A percentile compares a stretch with the other conserved stretches of the same genome.
Conservation (phyloP, 2,113 vertebrate species). For the Accipiter cooperii region DNA sequence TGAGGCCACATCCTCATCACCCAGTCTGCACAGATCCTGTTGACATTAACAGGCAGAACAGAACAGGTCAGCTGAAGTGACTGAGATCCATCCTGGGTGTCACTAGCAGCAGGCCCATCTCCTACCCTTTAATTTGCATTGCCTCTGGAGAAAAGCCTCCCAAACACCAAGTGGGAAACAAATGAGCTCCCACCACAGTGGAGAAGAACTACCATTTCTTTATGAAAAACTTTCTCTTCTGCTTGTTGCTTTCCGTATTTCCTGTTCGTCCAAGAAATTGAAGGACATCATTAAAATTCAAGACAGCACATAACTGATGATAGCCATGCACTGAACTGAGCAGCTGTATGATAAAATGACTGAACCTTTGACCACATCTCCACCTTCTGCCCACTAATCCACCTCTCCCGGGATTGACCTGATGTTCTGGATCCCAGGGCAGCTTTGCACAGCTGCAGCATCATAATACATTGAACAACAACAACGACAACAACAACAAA, state of each 20-base stretch:
- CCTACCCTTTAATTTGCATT: not conserved
- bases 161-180: not conserved
- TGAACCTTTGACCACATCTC: not conserved
- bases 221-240: not conserved
- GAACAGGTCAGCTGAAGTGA: not conserved
- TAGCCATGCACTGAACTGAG: not conserved
- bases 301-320: not conserved
- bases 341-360: not conserved
- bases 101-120: not conserved
- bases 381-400: not conserved
- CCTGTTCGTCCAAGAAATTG: not conserved
- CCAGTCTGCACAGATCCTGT: not conserved
- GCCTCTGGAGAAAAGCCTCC: not conserved
- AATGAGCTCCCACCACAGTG: not conserved
- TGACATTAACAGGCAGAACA: not conserved
- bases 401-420: not conserved
- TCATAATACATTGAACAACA: not conserved
- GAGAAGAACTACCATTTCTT: not conserved
- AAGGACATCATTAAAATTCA: not conserved
- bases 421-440: not conserved
- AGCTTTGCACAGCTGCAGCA: not conserved
- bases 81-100: not conserved
- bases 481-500: too few species aligned
- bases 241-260: not conserved
- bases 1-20: not conserved